Conservation (phyloP, 2,888 invertebrate species). For the Nomada ferruginata region DNA sequence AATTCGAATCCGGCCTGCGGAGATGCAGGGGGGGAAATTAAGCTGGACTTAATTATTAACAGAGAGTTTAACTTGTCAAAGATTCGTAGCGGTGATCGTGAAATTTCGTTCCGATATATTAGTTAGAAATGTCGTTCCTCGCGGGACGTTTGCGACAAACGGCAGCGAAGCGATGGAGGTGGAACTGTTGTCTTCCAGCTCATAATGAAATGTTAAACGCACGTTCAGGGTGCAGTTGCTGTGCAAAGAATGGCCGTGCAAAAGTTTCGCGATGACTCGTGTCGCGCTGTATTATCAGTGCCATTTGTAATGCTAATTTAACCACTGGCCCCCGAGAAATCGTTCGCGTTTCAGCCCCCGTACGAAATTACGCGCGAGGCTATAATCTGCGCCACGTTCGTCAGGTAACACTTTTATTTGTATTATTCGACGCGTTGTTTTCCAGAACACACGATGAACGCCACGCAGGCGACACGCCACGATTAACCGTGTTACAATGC, state of each 20-base stretch:
- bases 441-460: not conserved
- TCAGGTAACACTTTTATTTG: not conserved
- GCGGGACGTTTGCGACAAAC: too few relatives aligned
- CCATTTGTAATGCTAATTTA: slow-evolving; percentile 65
- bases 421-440: not conserved
- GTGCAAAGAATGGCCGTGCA: slow-evolving; percentile 63
- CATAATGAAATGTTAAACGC: slow-evolving; percentile 69
- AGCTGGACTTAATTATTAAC: not conserved
- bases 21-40: not conserved
- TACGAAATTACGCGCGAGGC: slow-evolving; percentile 41
- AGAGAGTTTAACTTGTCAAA: not conserved
- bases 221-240: slow-evolving; percentile 46
- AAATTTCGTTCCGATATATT: not conserved
- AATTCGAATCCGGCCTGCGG: slow-evolving; percentile 11
- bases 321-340: slow-evolving; percentile 52
- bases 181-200: slow-evolving; percentile 31
- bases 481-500: not conserved
- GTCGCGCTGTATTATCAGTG: slow-evolving; percentile 62
- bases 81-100: not conserved
- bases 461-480: not conserved
- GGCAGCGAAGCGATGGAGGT: not conserved
- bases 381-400: not conserved
- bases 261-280: slow-evolving; percentile 63
- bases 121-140: too few relatives aligned
- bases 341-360: slow-evolving; percentile 43